Conservation (phyloP, 2,797 vertebrate genomes). For the Fratercula arctica region DNA sequence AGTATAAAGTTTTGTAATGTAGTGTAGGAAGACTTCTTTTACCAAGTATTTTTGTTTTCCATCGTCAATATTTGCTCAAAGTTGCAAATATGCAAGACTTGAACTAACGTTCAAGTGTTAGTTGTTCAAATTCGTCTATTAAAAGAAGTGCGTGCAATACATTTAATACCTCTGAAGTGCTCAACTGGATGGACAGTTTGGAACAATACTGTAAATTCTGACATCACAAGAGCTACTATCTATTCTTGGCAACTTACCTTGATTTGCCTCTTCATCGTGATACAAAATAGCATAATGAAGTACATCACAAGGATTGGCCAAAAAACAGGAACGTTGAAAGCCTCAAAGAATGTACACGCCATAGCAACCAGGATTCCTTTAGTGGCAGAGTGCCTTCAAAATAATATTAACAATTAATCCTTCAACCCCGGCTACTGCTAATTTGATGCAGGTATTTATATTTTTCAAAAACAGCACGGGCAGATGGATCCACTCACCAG, state of each 20-base stretch:
- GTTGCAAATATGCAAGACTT: neutral
- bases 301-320: conserved; percentile 99
- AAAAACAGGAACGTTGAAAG: conserved; percentile 98
- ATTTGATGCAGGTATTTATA: neutral
- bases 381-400: conserved; percentile 93
- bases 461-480: neutral
- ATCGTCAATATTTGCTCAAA: neutral
- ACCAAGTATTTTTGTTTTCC: neutral
- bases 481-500: conserved; percentile 83
- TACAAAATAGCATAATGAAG: conserved; percentile 99
- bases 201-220: neutral
- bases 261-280: conserved; percentile 99
- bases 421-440: neutral
- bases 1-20: neutral
- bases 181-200: neutral
- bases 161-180: neutral
- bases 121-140: neutral
- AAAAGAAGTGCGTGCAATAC: neutral
- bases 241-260: conserved; percentile 81
- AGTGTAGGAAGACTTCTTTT: neutral
- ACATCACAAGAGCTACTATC: neutral
- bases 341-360: conserved; percentile 98
- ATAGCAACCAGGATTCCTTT: conserved; percentile 97
- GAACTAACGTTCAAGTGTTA: neutral
- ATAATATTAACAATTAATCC: neutral